Conservation (phyloP, 1,140 invertebrate genomes). For the Manduca sexta region DNA sequence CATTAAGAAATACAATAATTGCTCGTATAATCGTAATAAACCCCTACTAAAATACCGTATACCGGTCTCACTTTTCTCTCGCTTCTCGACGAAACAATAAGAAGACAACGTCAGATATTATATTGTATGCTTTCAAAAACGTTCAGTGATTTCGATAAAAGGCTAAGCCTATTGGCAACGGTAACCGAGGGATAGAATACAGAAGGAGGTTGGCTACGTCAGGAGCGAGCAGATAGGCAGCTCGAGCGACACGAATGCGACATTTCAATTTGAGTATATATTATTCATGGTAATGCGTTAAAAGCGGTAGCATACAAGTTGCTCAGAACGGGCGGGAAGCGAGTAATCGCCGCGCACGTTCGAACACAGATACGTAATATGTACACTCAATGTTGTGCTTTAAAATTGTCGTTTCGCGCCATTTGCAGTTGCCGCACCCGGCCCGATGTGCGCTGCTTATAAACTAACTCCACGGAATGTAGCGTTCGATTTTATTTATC, state of each 20-base stretch:
- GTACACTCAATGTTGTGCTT: slow-evolving; percentile 65
- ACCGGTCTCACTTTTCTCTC: neutral
- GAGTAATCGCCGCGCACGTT: slow-evolving; percentile 62
- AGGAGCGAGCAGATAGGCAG: slow-evolving; percentile 43
- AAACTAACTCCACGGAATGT: slow-evolving; percentile 56
- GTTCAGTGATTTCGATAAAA: slow-evolving; percentile 37
- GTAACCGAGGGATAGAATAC: slow-evolving; percentile 45
- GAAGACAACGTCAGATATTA: slow-evolving; percentile 7
- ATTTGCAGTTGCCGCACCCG: slow-evolving; percentile 50
- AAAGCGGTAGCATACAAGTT: slow-evolving; percentile 60
- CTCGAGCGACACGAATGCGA: slow-evolving; percentile 62
- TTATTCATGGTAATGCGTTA: slow-evolving; percentile 73
- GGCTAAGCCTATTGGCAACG: slow-evolving; percentile 54
- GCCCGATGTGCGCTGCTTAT: slow-evolving; percentile 54
- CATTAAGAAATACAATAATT: neutral
- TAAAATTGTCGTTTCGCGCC: slow-evolving; percentile 67
- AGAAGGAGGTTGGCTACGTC: slow-evolving; percentile 38
- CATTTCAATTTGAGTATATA: slow-evolving; percentile 72
- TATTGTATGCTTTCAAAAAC: slow-evolving; percentile 13
- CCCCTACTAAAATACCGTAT: too few species aligned
- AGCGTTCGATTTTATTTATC: slow-evolving; percentile 33
- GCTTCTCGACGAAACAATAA: slow-evolving; percentile 7
- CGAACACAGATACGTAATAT: slow-evolving; percentile 41
- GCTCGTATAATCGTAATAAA: too few species aligned
- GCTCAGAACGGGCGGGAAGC: slow-evolving; percentile 37